Conservation (phyloP, 2,113 vertebrate genomes). For the Mola mola region DNA sequence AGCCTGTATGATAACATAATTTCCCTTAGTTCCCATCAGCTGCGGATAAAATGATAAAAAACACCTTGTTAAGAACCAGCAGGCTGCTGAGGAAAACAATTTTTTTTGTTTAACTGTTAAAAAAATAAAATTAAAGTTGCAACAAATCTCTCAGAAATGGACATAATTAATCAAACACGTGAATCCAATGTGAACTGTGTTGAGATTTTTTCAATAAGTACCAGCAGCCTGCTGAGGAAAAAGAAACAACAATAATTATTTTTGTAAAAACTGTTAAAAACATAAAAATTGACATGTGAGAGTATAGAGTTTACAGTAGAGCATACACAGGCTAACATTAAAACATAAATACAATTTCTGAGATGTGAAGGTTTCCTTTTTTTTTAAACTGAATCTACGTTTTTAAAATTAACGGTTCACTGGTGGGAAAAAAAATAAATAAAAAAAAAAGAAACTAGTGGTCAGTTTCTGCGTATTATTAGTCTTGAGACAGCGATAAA, state of each 20-base stretch:
- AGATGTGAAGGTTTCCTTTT: too few relatives aligned
- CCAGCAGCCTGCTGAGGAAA: too few relatives aligned
- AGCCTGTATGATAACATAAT: slow-evolving; percentile 16
- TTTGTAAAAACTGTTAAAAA: too few relatives aligned
- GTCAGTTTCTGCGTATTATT: slow-evolving; percentile 56
- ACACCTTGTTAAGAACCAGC: slow-evolving; percentile 23
- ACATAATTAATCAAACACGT: slow-evolving; percentile 17
- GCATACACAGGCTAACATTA: too few relatives aligned
- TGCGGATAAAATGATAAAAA: slow-evolving; percentile 16
- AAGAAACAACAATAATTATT: too few relatives aligned
- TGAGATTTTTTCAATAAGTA: not conserved
- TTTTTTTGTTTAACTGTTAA: not conserved
- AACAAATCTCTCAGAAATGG: slow-evolving; percentile 3
- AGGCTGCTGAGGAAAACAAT: slow-evolving; percentile 27
- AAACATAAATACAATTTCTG: too few relatives aligned
- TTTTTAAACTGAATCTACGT: too few relatives aligned
- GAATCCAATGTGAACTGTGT: not conserved
- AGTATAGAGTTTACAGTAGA: too few relatives aligned
- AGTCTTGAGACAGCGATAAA: slow-evolving; percentile 21
- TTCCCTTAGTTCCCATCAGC: slow-evolving; percentile 3
- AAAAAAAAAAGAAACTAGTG: slow-evolving; percentile 15
- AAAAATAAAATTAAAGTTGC: not conserved
- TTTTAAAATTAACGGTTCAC: slow-evolving; percentile 14
- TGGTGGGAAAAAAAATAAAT: not conserved
- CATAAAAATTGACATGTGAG: too few relatives aligned